These are phyloP conservation scores for Mesitornis unicolor DNA, from an alignment of 2,113 vertebrate species.

Conservation along the genomic window DNA sequence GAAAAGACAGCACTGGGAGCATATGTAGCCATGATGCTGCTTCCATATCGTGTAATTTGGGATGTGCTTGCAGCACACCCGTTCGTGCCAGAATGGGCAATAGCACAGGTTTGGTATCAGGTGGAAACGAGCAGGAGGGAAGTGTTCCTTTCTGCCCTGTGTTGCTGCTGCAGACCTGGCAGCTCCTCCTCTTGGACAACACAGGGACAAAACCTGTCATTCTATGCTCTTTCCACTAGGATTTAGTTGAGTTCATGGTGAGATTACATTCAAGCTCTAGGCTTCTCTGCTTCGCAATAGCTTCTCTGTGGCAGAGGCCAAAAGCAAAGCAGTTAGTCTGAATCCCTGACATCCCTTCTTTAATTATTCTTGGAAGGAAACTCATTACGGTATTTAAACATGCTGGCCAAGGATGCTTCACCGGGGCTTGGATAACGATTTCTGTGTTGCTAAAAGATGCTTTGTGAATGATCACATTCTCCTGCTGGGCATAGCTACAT, in stretches of 20 bases:
- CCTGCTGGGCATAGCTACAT: neutral
- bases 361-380: neutral
- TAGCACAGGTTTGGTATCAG: neutral
- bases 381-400: neutral
- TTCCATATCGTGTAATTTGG: neutral
- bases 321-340: neutral
- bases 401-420: neutral
- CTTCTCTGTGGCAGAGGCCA: neutral
- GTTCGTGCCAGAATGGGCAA: neutral
- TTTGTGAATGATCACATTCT: neutral
- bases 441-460: neutral
- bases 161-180: neutral
- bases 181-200: neutral
- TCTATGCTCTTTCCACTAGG: neutral
- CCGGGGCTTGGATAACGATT: neutral
- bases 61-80: neutral
- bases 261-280: neutral
- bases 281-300: neutral
- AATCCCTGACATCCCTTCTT: neutral
- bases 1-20: neutral
- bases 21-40: neutral
- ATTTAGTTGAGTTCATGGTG: neutral
- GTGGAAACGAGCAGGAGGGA: neutral
- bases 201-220: neutral
- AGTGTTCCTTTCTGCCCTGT: fast-evolving